A percentile compares a stretch with the other conserved stretches of the same genome.
Evolutionary conservation across 2,888 invertebrate genomes (phyloP).

Genomic region (Coenonympha arcania): DNA sequence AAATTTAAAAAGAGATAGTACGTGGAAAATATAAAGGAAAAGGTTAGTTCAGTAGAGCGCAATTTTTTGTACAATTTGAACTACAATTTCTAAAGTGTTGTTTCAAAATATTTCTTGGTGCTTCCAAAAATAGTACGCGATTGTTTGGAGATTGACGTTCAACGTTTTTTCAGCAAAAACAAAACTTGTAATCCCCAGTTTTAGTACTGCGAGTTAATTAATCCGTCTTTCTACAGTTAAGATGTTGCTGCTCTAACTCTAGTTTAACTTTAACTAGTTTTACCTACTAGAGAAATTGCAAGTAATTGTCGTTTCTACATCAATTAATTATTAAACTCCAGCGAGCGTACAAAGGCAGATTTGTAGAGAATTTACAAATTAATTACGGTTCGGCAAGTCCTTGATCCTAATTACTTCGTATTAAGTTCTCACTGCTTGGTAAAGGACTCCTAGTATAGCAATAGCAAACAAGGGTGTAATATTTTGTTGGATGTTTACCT

Average conservation of each 20-base stretch:
- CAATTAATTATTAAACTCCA: slow-evolving; percentile 16
- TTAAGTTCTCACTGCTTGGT: no score
- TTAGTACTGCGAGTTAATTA: background rate
- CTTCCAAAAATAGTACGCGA: background rate
- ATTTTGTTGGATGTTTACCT: no score
- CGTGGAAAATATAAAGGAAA: background rate
- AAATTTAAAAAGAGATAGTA: background rate
- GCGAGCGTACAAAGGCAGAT: slow-evolving; percentile 12
- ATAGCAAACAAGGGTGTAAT: no score
- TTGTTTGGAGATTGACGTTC: background rate
- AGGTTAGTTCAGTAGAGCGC: background rate
- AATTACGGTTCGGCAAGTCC: slow-evolving; percentile 18
- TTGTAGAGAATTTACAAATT: slow-evolving; percentile 18
- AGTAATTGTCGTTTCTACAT: slow-evolving; percentile 13
- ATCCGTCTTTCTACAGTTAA: background rate
- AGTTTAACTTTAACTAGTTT: background rate
- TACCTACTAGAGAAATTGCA: background rate
- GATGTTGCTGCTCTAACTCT: background rate
- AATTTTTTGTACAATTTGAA: slow-evolving; percentile 1
- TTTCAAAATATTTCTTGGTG: background rate
- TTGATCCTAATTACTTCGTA: slow-evolving; percentile 14
- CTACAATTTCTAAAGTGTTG: background rate
- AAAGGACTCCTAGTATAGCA: no score
- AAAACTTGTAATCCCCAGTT: background rate
- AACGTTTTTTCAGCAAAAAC: background rate